Percentiles rank a stretch among this genome's conserved stretches.
phyloP scores from a whole-genome alignment of 2,888 invertebrate species.

The Quadroppia sp. region DNA sequence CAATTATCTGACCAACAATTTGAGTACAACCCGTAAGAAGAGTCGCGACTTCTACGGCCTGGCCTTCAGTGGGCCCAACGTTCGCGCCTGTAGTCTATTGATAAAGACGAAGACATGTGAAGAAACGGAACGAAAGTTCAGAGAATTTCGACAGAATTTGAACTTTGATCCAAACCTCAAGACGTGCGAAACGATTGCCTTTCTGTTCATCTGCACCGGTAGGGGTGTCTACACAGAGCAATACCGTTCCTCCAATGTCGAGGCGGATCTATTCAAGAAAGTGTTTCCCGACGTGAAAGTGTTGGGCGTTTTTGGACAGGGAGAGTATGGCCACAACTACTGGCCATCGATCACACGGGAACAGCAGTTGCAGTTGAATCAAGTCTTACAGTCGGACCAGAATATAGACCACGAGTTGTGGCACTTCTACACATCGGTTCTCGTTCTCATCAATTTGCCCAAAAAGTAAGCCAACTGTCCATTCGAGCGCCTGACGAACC shows the following conservation, averaged over 20 bases:
- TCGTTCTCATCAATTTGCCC: constrained; percentile 4
- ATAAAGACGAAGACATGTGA: constrained; percentile 44
- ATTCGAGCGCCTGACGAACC: not conserved
- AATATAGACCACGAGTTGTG: not conserved
- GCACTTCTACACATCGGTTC: constrained; percentile 22
- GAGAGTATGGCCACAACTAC: constrained; percentile 54
- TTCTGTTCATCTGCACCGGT: constrained; percentile 56
- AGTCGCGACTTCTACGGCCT: constrained; percentile 17
- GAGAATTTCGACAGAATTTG: constrained; percentile 45
- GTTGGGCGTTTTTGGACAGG: constrained; percentile 56
- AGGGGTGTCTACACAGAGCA: constrained; percentile 51
- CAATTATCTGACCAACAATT: constrained; percentile 5
- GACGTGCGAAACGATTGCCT: constrained; percentile 50
- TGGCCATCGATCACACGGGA: constrained; percentile 43
- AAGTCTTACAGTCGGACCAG: not conserved
- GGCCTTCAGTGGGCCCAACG: constrained; percentile 47
- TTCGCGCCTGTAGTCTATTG: constrained; percentile 49
- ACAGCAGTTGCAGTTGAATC: not conserved
- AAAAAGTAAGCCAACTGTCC: constrained; percentile 9
- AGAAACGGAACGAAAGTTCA: constrained; percentile 45
- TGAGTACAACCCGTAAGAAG: constrained; percentile 18
- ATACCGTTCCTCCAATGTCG: constrained; percentile 52
- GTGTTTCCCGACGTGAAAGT: constrained; percentile 55
- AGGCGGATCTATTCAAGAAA: constrained; percentile 53
- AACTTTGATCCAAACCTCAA: constrained; percentile 40